Base-by-base conservation (phyloP, 2,888 invertebrate genomes). In the Dromius quadrimaculatus region DNA sequence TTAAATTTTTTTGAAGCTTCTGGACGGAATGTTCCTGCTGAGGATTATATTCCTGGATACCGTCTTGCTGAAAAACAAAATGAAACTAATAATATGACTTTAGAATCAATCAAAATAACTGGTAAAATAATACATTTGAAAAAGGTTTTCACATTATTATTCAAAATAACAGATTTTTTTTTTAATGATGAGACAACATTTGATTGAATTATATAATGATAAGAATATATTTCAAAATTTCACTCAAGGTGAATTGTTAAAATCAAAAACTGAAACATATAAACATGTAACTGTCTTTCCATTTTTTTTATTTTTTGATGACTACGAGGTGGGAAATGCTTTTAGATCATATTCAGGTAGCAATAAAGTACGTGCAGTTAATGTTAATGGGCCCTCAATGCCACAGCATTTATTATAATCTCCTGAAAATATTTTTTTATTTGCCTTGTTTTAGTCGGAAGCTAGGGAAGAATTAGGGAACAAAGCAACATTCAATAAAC, bases 351-450 rank as follows among this genome's bases (percentile, higher is more conserved):
- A 36, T 47, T 8, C 70, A 2, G 45, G 61, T 6, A 15, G 15
- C 8, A 34, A 61, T 32, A 70, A 70, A 50, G 15, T 70, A 62
- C 62, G 69, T 3, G 69, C 61, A n/a, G 69, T 69, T 9, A 62
- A 69, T 43, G 43, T 69, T 1, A 19, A n/a, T 11, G 2, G 62
- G n/a, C 43, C 45, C n/a, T n/a, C 17, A 5, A 11, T 70, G 2
- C 62, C 70, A n/a, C 28, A 22, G 3, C 3, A 19, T 2, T 50
- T 50, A 20, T 19, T 2, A 3, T 71, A 59, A 3, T 19, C 32
- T 6, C 38, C 59, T 19, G 59, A 71, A 45, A 45, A 50, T 36
- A 59, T 71, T 20, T 71, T 71, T 68, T 54, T 68, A 11, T 17
- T 41, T 32, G 34, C 43, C 2, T 43, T 70, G 8, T 70, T 70